phyloP scores from a whole-genome alignment of 2,113 vertebrate genomes.

The Zingel zingel region DNA sequence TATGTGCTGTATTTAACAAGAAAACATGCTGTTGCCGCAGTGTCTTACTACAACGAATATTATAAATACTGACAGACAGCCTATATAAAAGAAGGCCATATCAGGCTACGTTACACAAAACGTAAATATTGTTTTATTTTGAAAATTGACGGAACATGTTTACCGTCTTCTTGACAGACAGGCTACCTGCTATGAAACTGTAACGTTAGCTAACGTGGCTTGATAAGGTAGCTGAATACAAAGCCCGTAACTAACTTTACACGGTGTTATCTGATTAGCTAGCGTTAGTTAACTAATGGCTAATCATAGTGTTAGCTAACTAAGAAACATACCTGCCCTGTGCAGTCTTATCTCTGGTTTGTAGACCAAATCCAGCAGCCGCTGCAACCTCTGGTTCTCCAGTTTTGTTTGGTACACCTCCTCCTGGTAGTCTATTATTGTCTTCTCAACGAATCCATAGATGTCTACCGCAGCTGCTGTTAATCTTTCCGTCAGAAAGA shows the following conservation, averaged over 20 bases:
- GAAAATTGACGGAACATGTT: not conserved
- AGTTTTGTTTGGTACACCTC: slow-evolving; percentile 48
- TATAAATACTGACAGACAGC: no score
- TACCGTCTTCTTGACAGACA: not conserved
- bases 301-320: fast-evolving
- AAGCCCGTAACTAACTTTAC: not conserved
- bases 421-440: slow-evolving; percentile 57
- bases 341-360: slow-evolving; percentile 57
- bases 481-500: slow-evolving; percentile 62
- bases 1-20: not conserved
- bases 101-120: not conserved
- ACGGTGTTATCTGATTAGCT: not conserved
- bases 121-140: slow-evolving; percentile 7
- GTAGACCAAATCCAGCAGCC: slow-evolving; percentile 62
- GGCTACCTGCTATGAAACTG: not conserved
- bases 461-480: slow-evolving; percentile 68
- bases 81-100: no score
- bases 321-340: slow-evolving; percentile 48
- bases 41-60: not conserved
- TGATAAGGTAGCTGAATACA: not conserved
- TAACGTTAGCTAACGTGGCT: not conserved
- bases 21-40: no score
- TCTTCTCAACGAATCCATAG: slow-evolving; percentile 63
- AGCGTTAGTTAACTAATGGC: not conserved
- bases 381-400: slow-evolving; percentile 69